phyloP scores from a whole-genome alignment of 2,888 invertebrate genomes.

The Amiota minor region DNA sequence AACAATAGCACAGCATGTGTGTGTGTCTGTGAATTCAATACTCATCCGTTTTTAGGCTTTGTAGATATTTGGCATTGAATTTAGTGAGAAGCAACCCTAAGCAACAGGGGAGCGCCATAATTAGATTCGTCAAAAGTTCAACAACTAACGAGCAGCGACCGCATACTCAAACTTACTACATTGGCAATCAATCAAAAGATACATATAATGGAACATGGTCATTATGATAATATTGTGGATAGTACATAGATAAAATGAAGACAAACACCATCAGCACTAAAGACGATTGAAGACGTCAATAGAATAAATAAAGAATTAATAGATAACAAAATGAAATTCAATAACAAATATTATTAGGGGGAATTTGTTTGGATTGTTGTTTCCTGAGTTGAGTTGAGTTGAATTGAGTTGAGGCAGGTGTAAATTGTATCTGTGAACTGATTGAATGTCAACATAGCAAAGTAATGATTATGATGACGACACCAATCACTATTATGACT shows the following conservation, averaged over 20 bases:
- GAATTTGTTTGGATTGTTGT: no score
- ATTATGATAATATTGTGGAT: slow-evolving; percentile 41
- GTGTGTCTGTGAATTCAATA: neutral
- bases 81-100: slow-evolving; percentile 4
- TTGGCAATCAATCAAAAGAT: slow-evolving; percentile 66
- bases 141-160: slow-evolving; percentile 57
- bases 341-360: no score
- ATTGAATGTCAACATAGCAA: no score
- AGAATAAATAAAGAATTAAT: neutral
- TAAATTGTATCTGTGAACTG: no score
- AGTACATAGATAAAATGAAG: neutral
- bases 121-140: slow-evolving; percentile 64
- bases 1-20: neutral
- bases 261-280: neutral
- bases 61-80: slow-evolving; percentile 21
- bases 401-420: no score
- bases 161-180: slow-evolving; percentile 25
- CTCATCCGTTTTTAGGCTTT: slow-evolving; percentile 8
- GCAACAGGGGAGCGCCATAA: slow-evolving; percentile 51
- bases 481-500: neutral
- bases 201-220: slow-evolving; percentile 31
- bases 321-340: neutral
- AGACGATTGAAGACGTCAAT: slow-evolving; percentile 11
- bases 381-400: no score
- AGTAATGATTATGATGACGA: no score